Conservation (phyloP, 2,888 invertebrate genomes). For the Melieria crassipennis region DNA sequence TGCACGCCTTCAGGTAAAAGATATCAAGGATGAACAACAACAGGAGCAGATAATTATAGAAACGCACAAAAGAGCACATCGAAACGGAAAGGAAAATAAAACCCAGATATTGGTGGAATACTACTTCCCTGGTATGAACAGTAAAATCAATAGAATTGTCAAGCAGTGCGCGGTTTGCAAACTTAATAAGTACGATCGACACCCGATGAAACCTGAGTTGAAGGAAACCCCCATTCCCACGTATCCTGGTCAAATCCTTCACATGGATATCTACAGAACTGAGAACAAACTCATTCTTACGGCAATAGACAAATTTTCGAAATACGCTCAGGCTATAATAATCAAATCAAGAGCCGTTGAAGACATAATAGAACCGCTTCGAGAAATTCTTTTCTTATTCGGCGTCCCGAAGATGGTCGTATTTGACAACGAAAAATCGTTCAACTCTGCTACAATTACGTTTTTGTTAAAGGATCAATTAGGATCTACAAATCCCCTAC, state of each 20-base stretch:
- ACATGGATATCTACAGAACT: background rate
- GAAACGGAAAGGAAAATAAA: background rate
- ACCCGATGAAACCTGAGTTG: background rate
- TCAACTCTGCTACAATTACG: slow-evolving; percentile 34
- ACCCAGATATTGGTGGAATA: background rate
- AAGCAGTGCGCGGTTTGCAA: slow-evolving; percentile 1
- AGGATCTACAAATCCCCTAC: slow-evolving; percentile 33
- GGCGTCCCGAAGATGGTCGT: slow-evolving; percentile 35
- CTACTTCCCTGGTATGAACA: background rate
- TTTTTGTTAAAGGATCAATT: slow-evolving; percentile 33
- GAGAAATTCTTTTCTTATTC: slow-evolving; percentile 36
- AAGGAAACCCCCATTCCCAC: background rate
- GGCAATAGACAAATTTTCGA: too few relatives aligned
- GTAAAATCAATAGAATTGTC: background rate
- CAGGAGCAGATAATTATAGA: background rate
- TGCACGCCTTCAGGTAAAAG: background rate
- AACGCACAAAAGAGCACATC: background rate
- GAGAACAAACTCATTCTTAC: background rate
- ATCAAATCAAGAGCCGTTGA: slow-evolving; percentile 33
- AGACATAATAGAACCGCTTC: slow-evolving; percentile 32
- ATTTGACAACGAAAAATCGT: slow-evolving; percentile 37
- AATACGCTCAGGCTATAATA: background rate
- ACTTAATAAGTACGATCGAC: background rate
- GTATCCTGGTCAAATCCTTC: too few relatives aligned
- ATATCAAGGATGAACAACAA: background rate